A percentile compares a stretch with the other conserved stretches of the same genome.
These are phyloP conservation scores for Plusia festucae DNA, from an alignment of 2,888 invertebrate species.

Conservation along the genomic window DNA sequence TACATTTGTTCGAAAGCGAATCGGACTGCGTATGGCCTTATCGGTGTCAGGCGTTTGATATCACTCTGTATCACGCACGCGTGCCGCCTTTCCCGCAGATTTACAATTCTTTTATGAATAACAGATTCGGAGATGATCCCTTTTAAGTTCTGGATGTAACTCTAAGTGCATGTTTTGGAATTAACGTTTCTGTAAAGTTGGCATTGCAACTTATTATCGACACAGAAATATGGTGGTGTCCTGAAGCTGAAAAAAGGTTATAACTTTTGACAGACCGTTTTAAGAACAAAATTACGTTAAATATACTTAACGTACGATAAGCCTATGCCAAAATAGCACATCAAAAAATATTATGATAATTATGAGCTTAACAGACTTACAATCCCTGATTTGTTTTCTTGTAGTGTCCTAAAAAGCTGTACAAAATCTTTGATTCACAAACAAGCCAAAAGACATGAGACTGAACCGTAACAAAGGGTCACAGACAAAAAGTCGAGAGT, in stretches of 20 bases:
- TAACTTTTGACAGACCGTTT: too few species aligned
- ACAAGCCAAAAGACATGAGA: constrained; percentile 45
- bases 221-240: too few species aligned
- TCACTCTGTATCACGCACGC: constrained; percentile 53
- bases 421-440: constrained; percentile 25
- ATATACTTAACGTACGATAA: background rate
- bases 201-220: too few species aligned
- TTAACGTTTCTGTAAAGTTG: background rate
- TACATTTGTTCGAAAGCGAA: constrained; percentile 76
- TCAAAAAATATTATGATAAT: too few species aligned
- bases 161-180: background rate
- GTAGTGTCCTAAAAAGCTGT: background rate
- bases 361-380: too few species aligned
- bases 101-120: constrained; percentile 52
- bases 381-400: background rate
- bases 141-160: constrained; percentile 29
- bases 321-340: too few species aligned
- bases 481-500: constrained; percentile 45
- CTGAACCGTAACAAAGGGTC: constrained; percentile 41
- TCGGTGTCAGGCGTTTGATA: constrained; percentile 53
- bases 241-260: too few species aligned
- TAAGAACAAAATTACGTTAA: too few species aligned
- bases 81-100: constrained; percentile 38
- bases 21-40: constrained; percentile 55
- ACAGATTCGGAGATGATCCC: constrained; percentile 40